Evolutionary conservation across 1,140 invertebrate genomes (phyloP).

Genomic region (Teleogryllus occipitalis): DNA sequence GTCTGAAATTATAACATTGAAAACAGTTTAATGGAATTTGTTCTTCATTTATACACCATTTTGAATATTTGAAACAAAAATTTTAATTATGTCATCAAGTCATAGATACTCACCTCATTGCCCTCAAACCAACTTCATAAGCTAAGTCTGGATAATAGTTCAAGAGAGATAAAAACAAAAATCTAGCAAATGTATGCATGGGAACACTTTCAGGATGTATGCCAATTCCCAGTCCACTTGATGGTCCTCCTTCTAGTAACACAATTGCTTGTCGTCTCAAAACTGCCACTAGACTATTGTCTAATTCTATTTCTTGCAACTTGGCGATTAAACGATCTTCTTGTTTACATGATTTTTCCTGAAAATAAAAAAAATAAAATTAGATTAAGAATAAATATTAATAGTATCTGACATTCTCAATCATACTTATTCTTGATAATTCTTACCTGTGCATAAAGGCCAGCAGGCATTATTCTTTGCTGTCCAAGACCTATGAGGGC

Average conservation of each 20-base stretch:
- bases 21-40: background rate
- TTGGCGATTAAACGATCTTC: slow-evolving; percentile 68
- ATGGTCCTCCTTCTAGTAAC: slow-evolving; percentile 60
- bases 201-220: slow-evolving; percentile 70
- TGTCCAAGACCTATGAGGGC: slow-evolving; percentile 64
- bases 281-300: slow-evolving; percentile 55
- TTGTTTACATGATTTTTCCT: slow-evolving; percentile 61
- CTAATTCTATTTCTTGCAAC: slow-evolving; percentile 66
- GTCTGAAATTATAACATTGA: slow-evolving; percentile 33
- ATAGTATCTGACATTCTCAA: background rate
- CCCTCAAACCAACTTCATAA: slow-evolving; percentile 52
- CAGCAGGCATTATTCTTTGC: slow-evolving; percentile 67
- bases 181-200: slow-evolving; percentile 75
- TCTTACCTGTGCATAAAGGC: slow-evolving; percentile 63
- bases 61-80: background rate
- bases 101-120: slow-evolving; percentile 40
- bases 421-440: slow-evolving; percentile 12
- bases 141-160: slow-evolving; percentile 66
- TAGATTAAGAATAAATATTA: background rate
- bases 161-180: slow-evolving; percentile 65
- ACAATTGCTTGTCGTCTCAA: slow-evolving; percentile 49
- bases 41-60: background rate
- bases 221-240: slow-evolving; percentile 61
- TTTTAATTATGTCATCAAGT: background rate
- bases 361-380: slow-evolving; percentile 19